A percentile compares a stretch with the other conserved stretches of the same genome.
These are phyloP conservation scores for Bombus superbus DNA, from an alignment of 1,140 invertebrate genomes.

Conservation along the genomic window DNA sequence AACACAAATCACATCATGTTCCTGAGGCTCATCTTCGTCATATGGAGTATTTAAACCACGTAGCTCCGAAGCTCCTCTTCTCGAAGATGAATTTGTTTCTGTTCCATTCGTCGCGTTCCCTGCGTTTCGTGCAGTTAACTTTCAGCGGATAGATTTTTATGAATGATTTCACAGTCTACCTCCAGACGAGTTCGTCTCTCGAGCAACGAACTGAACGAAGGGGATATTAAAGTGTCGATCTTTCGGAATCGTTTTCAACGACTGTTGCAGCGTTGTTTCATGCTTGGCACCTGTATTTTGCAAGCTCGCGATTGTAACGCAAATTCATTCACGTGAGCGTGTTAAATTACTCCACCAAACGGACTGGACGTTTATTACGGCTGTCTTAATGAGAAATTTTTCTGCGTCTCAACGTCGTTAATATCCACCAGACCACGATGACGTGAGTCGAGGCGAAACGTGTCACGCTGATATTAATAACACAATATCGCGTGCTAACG, in stretches of 20 bases:
- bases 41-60: too few relatives aligned
- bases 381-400: conserved; percentile 51
- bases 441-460: background rate
- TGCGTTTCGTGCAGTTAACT: background rate
- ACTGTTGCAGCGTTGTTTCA: too few relatives aligned
- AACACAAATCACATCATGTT: too few relatives aligned
- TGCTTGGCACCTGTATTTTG: conserved; percentile 19
- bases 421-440: conserved; percentile 14
- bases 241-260: background rate
- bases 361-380: conserved; percentile 33
- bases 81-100: conserved; percentile 5
- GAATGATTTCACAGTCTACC: conserved; percentile 36
- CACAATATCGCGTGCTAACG: conserved; percentile 19
- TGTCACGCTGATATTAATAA: conserved; percentile 41
- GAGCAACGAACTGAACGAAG: background rate
- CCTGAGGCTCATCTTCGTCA: background rate
- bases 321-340: conserved; percentile 28
- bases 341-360: conserved; percentile 35
- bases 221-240: conserved; percentile 26
- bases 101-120: background rate
- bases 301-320: conserved; percentile 22
- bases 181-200: background rate
- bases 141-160: conserved; percentile 20
- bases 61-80: background rate
- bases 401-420: conserved; percentile 27